A percentile compares a stretch with the other conserved stretches of the same genome.
These are phyloP conservation scores for Pemphredon lugubris DNA, from an alignment of 2,888 invertebrate species.

Conservation along the genomic window DNA sequence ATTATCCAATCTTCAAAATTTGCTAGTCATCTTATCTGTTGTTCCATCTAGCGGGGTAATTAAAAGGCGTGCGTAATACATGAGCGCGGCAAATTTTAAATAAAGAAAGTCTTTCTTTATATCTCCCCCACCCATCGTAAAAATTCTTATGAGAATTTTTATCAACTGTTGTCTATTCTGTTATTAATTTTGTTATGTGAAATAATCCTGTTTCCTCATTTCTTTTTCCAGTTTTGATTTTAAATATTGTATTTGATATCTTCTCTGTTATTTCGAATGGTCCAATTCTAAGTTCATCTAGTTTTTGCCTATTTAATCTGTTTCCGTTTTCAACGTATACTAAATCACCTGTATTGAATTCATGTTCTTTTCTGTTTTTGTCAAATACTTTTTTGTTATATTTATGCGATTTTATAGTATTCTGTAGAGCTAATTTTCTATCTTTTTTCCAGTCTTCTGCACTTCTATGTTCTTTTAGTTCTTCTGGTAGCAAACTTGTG, in stretches of 20 bases:
- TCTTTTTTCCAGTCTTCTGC: conserved; percentile 38
- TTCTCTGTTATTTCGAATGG: conserved; percentile 1
- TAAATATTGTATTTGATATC: conserved; percentile 7
- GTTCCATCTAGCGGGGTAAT: no score
- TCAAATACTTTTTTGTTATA: conserved; percentile 61
- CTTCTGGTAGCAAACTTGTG: neutral
- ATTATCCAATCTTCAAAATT: no score
- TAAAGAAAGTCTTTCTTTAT: neutral
- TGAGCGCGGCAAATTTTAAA: neutral
- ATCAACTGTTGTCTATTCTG: neutral
- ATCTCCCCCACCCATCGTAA: neutral
- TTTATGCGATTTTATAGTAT: conserved; percentile 55
- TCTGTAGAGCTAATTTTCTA: conserved; percentile 57
- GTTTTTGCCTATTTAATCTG: no score
- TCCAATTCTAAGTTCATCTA: conserved; percentile 6
- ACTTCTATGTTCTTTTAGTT: conserved; percentile 1
- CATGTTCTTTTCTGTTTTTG: conserved; percentile 53
- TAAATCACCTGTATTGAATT: conserved; percentile 61
- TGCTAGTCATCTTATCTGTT: no score
- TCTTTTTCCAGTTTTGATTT: neutral
- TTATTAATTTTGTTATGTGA: neutral
- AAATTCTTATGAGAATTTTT: neutral
- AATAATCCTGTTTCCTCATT: neutral
- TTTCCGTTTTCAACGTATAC: conserved; percentile 67
- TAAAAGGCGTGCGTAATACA: no score